phyloP scores from a whole-genome alignment of 2,113 vertebrate genomes.

The Paramisgurnus dabryanus region DNA sequence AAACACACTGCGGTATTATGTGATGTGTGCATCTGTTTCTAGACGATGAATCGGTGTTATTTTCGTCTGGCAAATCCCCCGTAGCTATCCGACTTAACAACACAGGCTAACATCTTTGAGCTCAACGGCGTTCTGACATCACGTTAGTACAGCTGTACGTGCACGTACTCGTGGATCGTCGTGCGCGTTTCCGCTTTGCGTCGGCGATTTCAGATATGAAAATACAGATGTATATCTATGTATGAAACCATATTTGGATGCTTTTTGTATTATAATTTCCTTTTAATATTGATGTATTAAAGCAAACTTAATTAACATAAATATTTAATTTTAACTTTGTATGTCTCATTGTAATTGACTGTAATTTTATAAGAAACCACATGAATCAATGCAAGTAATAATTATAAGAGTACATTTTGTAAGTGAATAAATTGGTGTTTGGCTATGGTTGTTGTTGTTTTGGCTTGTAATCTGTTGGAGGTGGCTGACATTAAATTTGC shows the following conservation, averaged over 20 bases:
- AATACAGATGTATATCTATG: not conserved
- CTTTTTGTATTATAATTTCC: no score
- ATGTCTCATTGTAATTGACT: no score
- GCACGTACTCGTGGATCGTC: conserved; percentile 66
- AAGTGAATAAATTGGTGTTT: not conserved
- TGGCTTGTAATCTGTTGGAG: not conserved
- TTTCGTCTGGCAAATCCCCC: conserved; percentile 72
- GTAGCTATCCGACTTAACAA: conserved; percentile 71
- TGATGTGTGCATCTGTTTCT: conserved; percentile 55
- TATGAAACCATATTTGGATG: no score
- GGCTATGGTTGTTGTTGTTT: not conserved
- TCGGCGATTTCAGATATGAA: not conserved
- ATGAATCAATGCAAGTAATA: no score
- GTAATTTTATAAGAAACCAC: no score
- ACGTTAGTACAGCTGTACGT: conserved; percentile 69
- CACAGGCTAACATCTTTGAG: conserved; percentile 81
- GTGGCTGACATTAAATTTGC: not conserved
- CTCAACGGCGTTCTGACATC: conserved; percentile 78
- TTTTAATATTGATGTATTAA: no score
- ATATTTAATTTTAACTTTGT: no score
- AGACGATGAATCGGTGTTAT: conserved; percentile 68
- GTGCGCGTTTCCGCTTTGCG: conserved; percentile 43
- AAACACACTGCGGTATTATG: conserved; percentile 54
- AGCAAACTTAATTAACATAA: no score
- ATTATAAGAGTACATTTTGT: not conserved